A percentile compares a stretch with the other conserved stretches of the same genome.
These are phyloP conservation scores for Eurytoma californica DNA, from an alignment of 2,888 invertebrate genomes.

Conservation along the genomic window DNA sequence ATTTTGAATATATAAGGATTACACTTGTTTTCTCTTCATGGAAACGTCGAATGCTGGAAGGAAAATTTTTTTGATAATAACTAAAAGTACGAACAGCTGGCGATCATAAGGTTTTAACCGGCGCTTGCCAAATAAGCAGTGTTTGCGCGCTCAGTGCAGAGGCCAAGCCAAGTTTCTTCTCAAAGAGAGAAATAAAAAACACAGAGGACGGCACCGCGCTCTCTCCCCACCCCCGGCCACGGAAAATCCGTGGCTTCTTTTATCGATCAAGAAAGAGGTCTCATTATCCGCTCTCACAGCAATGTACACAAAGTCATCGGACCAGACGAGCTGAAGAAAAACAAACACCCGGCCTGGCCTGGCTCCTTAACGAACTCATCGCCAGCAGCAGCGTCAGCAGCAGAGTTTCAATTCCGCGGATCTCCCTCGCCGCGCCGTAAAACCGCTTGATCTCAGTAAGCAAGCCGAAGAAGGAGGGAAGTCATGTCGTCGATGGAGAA, in stretches of 20 bases:
- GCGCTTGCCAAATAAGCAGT: too few species aligned
- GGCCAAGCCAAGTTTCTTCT: not conserved
- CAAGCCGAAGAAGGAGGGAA: not conserved
- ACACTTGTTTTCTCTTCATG: too few species aligned
- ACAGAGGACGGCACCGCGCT: not conserved
- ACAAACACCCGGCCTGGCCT: not conserved
- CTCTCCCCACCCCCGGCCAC: not conserved
- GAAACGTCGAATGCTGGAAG: too few species aligned
- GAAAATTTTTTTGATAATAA: too few species aligned
- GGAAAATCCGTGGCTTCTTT: not conserved
- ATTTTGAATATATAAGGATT: too few species aligned
- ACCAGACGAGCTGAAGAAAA: constrained; percentile 24
- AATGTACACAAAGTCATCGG: constrained; percentile 22
- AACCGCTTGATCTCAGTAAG: not conserved
- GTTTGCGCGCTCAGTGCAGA: too few species aligned
- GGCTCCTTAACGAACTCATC: constrained; percentile 24
- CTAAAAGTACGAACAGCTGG: too few species aligned
- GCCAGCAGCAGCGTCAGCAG: not conserved
- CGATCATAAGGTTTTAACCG: too few species aligned
- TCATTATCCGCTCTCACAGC: constrained; percentile 37
- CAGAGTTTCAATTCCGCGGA: not conserved
- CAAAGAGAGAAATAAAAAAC: constrained; percentile 4
- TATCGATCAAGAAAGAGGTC: constrained; percentile 22
- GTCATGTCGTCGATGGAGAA: constrained; percentile 54
- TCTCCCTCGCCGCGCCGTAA: not conserved